phyloP scores from a whole-genome alignment of 1,140 invertebrate species.

The Nixonia krombeini region DNA sequence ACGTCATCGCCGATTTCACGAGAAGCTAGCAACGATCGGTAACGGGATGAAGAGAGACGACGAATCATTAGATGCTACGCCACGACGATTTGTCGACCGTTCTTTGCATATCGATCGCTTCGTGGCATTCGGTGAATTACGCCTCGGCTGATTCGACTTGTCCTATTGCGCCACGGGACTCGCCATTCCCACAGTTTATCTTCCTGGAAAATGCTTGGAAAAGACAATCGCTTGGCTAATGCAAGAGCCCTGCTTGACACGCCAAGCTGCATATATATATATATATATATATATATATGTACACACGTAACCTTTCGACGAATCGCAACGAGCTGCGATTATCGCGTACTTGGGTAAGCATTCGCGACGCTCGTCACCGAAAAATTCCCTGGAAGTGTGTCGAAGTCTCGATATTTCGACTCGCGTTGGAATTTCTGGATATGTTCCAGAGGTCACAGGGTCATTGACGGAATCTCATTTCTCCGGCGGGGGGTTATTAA shows the following conservation, averaged over 20 bases:
- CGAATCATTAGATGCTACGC: constrained; percentile 22
- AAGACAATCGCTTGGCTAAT: background rate
- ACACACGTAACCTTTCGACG: no score
- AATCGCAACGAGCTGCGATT: no score
- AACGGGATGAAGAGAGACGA: constrained; percentile 19
- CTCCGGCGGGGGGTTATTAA: no score
- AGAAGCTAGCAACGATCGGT: constrained; percentile 47
- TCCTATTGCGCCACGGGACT: background rate
- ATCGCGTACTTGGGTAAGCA: no score
- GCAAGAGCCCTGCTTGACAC: background rate
- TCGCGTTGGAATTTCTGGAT: no score
- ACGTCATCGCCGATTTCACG: constrained; percentile 43
- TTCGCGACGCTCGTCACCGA: no score
- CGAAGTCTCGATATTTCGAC: no score
- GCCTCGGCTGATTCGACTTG: constrained; percentile 4
- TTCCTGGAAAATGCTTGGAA: background rate
- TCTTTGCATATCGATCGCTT: constrained; percentile 12
- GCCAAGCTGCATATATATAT: background rate
- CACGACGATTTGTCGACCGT: constrained; percentile 19
- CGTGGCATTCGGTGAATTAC: constrained; percentile 6
- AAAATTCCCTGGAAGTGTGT: no score
- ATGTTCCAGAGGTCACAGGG: no score
- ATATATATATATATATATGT: no score
- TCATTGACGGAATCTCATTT: no score
- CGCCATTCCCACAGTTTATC: constrained; percentile 4